Evolutionary conservation across 2,888 invertebrate genomes (phyloP).

Genomic region (Platycheirus rosarum): DNA sequence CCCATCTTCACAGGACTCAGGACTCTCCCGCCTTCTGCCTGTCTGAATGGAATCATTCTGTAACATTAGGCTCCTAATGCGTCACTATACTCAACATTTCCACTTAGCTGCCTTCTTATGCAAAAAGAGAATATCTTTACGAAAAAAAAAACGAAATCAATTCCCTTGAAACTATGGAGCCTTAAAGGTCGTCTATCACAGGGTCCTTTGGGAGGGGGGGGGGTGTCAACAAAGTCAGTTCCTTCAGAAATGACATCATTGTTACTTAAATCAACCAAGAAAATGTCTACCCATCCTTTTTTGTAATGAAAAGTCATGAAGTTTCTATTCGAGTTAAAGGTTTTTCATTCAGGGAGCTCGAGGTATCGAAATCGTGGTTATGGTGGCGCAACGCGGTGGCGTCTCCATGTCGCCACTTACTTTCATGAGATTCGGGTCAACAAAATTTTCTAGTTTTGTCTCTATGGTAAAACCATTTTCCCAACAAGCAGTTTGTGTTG

Average conservation of each 20-base stretch:
- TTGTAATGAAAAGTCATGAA: neutral
- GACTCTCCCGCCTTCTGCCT: neutral
- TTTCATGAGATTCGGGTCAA: slow-evolving; percentile 1
- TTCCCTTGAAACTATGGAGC: slow-evolving; percentile 3
- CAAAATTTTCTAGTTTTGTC: neutral
- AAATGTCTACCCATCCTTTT: slow-evolving; percentile 6
- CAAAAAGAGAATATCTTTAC: neutral
- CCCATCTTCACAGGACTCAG: neutral
- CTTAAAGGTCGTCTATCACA: neutral
- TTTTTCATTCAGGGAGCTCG: slow-evolving; percentile 5
- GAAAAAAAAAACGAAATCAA: slow-evolving; percentile 6
- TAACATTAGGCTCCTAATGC: neutral
- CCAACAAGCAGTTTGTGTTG: neutral
- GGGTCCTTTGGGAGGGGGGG: neutral
- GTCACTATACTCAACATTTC: slow-evolving; percentile 9
- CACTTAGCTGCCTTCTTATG: neutral
- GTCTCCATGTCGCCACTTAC: slow-evolving; percentile 2
- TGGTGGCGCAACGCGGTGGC: neutral
- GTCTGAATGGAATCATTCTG: neutral
- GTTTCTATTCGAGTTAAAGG: neutral
- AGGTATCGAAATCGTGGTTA: no score
- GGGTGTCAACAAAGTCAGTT: neutral
- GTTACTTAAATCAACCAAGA: neutral
- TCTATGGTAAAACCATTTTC: slow-evolving; percentile 3
- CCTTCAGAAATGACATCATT: slow-evolving; percentile 3